Evolutionary conservation across 92 coral and sea anemone species (phyloP).

Genomic region (Phenganax marumi): DNA sequence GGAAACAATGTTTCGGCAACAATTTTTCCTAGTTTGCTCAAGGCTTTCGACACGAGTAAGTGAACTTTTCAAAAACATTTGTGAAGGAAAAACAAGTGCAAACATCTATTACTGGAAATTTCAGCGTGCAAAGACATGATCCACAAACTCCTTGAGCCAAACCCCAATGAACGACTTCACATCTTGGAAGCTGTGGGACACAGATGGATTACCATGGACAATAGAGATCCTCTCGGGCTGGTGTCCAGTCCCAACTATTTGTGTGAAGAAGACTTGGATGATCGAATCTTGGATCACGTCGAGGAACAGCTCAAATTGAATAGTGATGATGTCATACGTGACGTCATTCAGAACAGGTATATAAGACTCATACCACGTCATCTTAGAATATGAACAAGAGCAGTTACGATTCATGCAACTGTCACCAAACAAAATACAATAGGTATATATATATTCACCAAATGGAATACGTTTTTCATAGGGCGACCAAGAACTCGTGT

Average conservation of each 20-base stretch:
- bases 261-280: slow-evolving; percentile 66
- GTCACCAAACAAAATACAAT: not conserved
- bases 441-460: not conserved
- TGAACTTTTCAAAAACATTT: not conserved
- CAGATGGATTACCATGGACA: slow-evolving; percentile 80
- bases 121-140: slow-evolving; percentile 83
- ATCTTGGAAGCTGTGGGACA: slow-evolving; percentile 75
- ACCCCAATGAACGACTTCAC: slow-evolving; percentile 74
- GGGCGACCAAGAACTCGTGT: slow-evolving; percentile 73
- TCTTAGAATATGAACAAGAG: too few relatives aligned
- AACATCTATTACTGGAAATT: not conserved
- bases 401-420: too few relatives aligned
- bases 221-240: slow-evolving; percentile 65
- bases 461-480: not conserved
- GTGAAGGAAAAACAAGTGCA: not conserved
- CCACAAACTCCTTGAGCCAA: slow-evolving; percentile 72
- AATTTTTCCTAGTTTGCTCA: too few relatives aligned
- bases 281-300: slow-evolving; percentile 73
- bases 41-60: not conserved
- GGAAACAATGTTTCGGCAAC: too few relatives aligned
- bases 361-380: not conserved
- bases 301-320: slow-evolving; percentile 67
- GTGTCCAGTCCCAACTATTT: slow-evolving; percentile 74
- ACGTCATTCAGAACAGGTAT: slow-evolving; percentile 79
- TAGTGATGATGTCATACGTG: slow-evolving; percentile 64